phyloP scores from a whole-genome alignment of 2,888 invertebrate species.

The Antheraea assamensis region DNA sequence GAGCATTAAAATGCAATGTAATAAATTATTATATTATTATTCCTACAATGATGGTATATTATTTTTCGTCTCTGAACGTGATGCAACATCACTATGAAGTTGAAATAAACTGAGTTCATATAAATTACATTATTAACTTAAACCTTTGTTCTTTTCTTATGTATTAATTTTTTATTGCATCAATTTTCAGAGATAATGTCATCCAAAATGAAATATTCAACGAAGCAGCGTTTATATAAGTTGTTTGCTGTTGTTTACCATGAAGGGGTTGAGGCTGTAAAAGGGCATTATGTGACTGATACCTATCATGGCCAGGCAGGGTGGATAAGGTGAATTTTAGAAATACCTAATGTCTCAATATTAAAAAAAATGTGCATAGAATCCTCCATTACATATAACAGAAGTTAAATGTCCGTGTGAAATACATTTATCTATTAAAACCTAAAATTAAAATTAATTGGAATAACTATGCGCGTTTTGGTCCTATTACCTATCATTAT shows the following conservation, averaged over 20 bases:
- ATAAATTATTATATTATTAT: too few relatives aligned
- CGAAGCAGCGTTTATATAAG: constrained; percentile 93
- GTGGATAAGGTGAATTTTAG: constrained; percentile 87
- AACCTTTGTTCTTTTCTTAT: background rate
- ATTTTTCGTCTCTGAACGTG: constrained; percentile 77
- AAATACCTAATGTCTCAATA: too few relatives aligned
- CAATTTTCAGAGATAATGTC: constrained; percentile 89
- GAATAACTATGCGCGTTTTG: too few relatives aligned
- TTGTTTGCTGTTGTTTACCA: constrained; percentile 98
- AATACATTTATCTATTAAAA: too few relatives aligned
- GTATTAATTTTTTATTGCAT: background rate
- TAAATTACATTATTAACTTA: background rate
- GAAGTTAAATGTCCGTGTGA: too few relatives aligned
- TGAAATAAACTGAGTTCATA: constrained; percentile 54
- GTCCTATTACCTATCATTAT: too few relatives aligned
- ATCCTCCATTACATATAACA: too few relatives aligned
- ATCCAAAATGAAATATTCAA: constrained; percentile 86
- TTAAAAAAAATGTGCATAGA: too few relatives aligned
- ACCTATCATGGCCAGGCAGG: constrained; percentile 95
- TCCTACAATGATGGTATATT: constrained; percentile 70
- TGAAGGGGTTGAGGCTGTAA: constrained; percentile 96
- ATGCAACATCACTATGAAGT: constrained; percentile 55
- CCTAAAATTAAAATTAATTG: too few relatives aligned
- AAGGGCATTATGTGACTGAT: constrained; percentile 97
- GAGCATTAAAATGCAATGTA: too few relatives aligned